These are phyloP conservation scores for Drosophila nannoptera DNA, from an alignment of 1,140 invertebrate genomes.

Conservation along the genomic window DNA sequence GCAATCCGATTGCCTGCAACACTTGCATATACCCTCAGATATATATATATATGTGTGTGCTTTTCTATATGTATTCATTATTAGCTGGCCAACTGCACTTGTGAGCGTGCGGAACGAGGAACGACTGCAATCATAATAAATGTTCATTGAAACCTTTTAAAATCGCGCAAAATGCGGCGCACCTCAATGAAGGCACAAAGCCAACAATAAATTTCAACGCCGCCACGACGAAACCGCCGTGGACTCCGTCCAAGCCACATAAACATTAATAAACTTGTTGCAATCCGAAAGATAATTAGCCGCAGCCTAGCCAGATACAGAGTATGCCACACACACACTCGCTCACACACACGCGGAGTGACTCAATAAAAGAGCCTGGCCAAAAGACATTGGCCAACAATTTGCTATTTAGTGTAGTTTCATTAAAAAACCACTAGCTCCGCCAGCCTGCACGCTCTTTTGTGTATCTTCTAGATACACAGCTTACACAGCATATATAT, in stretches of 20 bases:
- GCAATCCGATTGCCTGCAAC: slow-evolving; percentile 14
- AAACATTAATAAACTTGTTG: slow-evolving; percentile 78
- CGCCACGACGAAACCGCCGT: slow-evolving; percentile 39
- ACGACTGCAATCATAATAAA: slow-evolving; percentile 73
- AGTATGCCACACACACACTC: slow-evolving; percentile 31
- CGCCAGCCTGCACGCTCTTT: slow-evolving; percentile 5
- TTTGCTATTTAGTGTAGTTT: slow-evolving; percentile 78
- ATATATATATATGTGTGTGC: slow-evolving; percentile 12
- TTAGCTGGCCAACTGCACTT: slow-evolving; percentile 28
- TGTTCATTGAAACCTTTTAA: slow-evolving; percentile 78
- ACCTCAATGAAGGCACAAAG: slow-evolving; percentile 67
- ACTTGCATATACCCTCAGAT: slow-evolving; percentile 5
- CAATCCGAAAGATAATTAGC: slow-evolving; percentile 78
- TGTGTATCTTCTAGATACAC: slow-evolving; percentile 40
- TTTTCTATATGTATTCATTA: slow-evolving; percentile 47
- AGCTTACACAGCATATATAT: slow-evolving; percentile 14
- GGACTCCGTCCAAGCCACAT: slow-evolving; percentile 37
- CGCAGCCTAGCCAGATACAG: slow-evolving; percentile 57
- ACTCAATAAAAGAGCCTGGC: slow-evolving; percentile 35
- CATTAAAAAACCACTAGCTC: slow-evolving; percentile 70
- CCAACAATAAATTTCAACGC: slow-evolving; percentile 72
- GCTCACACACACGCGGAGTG: slow-evolving; percentile 25
- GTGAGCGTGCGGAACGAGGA: slow-evolving; percentile 9
- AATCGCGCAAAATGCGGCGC: slow-evolving; percentile 70
- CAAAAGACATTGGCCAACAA: slow-evolving; percentile 56